A percentile compares a stretch with the other conserved stretches of the same genome.
Evolutionary conservation across 2,888 invertebrate species (phyloP).

Genomic region (Apamea epomidion): DNA sequence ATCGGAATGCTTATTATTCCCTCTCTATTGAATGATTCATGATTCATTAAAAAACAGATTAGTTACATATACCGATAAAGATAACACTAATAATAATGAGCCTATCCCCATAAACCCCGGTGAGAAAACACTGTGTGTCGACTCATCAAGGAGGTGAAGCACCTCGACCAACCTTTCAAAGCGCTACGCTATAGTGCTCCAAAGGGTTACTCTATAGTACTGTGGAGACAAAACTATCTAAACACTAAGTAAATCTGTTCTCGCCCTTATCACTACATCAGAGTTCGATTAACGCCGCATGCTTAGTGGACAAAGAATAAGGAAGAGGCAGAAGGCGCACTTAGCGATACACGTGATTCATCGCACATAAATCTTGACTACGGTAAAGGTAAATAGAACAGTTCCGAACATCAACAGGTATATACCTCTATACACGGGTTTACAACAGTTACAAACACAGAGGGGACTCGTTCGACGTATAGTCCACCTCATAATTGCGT

Average conservation of each 20-base stretch:
- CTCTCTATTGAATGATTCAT: background rate
- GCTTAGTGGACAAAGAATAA: conserved; percentile 28
- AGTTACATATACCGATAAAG: background rate
- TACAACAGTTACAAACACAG: background rate
- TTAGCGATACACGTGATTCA: background rate
- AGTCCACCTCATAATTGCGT: background rate
- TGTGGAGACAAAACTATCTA: conserved; percentile 11
- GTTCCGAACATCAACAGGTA: background rate
- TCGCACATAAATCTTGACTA: background rate
- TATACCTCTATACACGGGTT: no score
- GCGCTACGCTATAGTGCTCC: background rate
- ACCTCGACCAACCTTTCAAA: conserved; percentile 10
- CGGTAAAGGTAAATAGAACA: background rate
- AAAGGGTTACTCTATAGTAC: background rate
- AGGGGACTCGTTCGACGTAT: background rate
- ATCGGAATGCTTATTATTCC: background rate
- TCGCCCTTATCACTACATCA: conserved; percentile 74
- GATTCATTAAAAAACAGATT: background rate
- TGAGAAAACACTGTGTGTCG: background rate
- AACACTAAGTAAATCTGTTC: conserved; percentile 51
- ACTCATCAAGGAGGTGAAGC: conserved; percentile 4
- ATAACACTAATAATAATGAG: background rate
- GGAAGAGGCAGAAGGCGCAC: conserved; percentile 39
- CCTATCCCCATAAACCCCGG: no score
- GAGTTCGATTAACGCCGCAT: conserved; percentile 73